Evolutionary conservation across 1,140 invertebrate species (phyloP).

Genomic region (Panulirus ornatus): DNA sequence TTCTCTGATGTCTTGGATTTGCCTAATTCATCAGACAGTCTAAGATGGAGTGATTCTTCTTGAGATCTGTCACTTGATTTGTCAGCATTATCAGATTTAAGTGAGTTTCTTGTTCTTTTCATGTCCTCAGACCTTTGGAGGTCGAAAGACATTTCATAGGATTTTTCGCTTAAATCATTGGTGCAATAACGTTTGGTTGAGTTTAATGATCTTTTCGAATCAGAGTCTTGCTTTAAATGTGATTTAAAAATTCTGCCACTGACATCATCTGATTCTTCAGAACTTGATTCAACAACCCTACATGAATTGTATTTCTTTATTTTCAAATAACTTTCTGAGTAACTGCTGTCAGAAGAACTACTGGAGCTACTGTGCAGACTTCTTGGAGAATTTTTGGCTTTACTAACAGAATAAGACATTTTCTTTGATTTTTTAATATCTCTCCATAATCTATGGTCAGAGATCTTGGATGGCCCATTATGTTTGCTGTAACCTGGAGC

Average conservation of each 20-base stretch:
- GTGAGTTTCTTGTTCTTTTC: background rate
- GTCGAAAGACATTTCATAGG: constrained; percentile 31
- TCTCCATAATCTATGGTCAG: background rate
- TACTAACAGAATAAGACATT: background rate
- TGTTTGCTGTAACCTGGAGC: background rate
- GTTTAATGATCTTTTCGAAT: background rate
- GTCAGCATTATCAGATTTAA: background rate
- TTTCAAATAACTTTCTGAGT: background rate
- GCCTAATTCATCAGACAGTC: constrained; percentile 27
- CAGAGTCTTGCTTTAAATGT: constrained; percentile 1
- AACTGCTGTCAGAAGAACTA: background rate
- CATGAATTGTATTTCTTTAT: background rate
- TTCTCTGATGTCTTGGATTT: constrained; percentile 41
- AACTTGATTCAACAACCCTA: constrained; percentile 18
- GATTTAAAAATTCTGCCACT: background rate
- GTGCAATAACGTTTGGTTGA: background rate
- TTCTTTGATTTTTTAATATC: constrained; percentile 22
- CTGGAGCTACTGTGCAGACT: background rate
- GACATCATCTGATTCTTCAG: constrained; percentile 25
- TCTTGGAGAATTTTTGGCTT: background rate
- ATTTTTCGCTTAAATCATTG: constrained; percentile 11
- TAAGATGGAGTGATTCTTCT: constrained; percentile 47
- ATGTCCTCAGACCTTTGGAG: constrained; percentile 16
- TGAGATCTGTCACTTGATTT: constrained; percentile 8
- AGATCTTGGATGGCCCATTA: background rate